Percentiles rank a stretch among this genome's conserved stretches.
These are phyloP conservation scores for Silurus meridionalis DNA, from an alignment of 2,113 vertebrate genomes.

Conservation along the genomic window DNA sequence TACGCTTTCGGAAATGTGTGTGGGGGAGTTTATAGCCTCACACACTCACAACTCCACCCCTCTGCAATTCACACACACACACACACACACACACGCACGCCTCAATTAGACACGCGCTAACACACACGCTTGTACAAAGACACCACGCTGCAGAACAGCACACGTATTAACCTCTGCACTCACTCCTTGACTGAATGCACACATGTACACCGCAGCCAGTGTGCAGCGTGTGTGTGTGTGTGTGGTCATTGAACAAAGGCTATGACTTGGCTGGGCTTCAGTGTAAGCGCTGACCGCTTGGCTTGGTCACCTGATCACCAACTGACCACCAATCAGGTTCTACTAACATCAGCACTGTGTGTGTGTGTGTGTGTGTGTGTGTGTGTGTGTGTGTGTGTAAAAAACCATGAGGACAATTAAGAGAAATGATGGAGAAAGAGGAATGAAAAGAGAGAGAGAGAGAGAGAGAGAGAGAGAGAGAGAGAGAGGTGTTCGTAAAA, in stretches of 20 bases:
- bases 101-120: slow-evolving; percentile 34
- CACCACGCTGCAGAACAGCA: neutral
- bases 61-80: neutral
- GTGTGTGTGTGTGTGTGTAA: neutral
- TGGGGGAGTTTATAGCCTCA: neutral
- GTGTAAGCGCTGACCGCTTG: slow-evolving; percentile 25
- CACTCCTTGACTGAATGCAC: neutral
- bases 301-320: slow-evolving; percentile 44
- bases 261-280: slow-evolving; percentile 16
- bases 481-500: neutral
- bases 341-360: neutral
- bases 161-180: slow-evolving; percentile 28
- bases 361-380: slow-evolving; percentile 8
- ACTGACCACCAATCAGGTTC: slow-evolving; percentile 25
- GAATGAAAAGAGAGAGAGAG: neutral
- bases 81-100: neutral
- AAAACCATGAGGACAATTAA: neutral
- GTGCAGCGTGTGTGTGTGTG: neutral
- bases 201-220: neutral
- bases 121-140: slow-evolving; percentile 16
- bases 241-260: slow-evolving; percentile 21
- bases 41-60: slow-evolving; percentile 3
- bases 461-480: neutral
- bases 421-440: neutral
- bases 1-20: slow-evolving; percentile 26